phyloP scores from a whole-genome alignment of 2,888 invertebrate species.

The Furcula furcula region DNA sequence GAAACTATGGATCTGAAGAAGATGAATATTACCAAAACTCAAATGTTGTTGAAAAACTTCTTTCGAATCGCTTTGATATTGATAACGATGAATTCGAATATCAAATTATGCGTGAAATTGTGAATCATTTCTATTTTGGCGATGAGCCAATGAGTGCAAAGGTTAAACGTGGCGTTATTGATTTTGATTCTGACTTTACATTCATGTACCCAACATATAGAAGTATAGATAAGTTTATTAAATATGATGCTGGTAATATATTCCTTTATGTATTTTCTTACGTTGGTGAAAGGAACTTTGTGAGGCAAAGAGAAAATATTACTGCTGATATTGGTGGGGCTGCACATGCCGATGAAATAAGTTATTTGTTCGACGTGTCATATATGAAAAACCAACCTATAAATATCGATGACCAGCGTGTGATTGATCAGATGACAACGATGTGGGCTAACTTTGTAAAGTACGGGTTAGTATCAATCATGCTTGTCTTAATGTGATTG shows the following conservation, averaged over 20 bases:
- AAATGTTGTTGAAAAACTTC: conserved; percentile 6
- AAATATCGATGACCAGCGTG: conserved; percentile 28
- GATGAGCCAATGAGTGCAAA: conserved; percentile 21
- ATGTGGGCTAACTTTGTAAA: conserved; percentile 48
- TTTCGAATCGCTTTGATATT: conserved; percentile 21
- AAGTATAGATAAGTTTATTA: conserved; percentile 28
- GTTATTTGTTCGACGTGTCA: conserved; percentile 39
- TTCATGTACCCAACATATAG: conserved; percentile 35
- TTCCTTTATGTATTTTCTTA: conserved; percentile 42
- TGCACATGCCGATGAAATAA: conserved; percentile 41
- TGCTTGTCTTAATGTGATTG: too few species aligned
- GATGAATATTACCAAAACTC: not conserved
- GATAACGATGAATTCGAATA: conserved; percentile 20
- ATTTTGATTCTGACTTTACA: conserved; percentile 36
- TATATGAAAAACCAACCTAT: conserved; percentile 15
- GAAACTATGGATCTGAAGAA: not conserved
- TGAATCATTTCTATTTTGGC: conserved; percentile 35
- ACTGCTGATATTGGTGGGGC: conserved; percentile 26
- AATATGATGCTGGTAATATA: conserved; percentile 24
- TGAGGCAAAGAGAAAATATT: conserved; percentile 17
- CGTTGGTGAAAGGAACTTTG: conserved; percentile 33
- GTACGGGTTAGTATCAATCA: conserved; percentile 30
- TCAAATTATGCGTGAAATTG: conserved; percentile 19
- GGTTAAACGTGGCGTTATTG: conserved; percentile 14
- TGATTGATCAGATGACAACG: conserved; percentile 33